These are phyloP conservation scores for Empidonax traillii DNA, from an alignment of 2,113 vertebrate genomes.

Conservation along the genomic window DNA sequence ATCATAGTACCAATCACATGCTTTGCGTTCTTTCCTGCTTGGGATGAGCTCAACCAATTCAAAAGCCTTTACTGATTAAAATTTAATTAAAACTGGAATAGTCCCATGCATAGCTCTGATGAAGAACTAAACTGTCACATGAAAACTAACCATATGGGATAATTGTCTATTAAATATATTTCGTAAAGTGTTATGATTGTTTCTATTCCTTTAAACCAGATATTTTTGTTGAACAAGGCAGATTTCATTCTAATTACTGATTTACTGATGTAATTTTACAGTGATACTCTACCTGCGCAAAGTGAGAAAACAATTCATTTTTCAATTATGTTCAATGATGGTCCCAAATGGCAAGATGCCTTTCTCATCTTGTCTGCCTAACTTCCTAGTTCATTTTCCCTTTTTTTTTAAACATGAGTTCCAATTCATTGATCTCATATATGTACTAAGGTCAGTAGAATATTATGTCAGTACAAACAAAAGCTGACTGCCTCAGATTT, in stretches of 20 bases:
- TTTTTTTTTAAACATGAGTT: neutral
- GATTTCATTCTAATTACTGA: neutral
- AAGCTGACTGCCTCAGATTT: neutral
- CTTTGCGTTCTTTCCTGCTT: neutral
- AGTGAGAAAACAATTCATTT: neutral
- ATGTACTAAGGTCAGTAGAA: neutral
- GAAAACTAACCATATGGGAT: neutral
- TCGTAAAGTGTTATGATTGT: neutral
- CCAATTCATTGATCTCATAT: neutral
- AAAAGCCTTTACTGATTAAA: neutral
- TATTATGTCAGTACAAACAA: neutral
- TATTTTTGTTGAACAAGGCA: neutral
- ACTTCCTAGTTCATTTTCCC: neutral
- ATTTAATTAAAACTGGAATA: neutral
- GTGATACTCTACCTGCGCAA: neutral
- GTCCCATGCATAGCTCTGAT: neutral
- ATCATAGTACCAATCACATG: rapidly evolving
- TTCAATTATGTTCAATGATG: neutral
- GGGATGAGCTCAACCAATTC: neutral
- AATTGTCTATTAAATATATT: neutral
- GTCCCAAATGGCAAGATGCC: too few relatives aligned
- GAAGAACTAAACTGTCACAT: neutral
- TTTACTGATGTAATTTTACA: neutral
- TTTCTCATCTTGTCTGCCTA: neutral
- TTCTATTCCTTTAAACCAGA: neutral